Evolutionary conservation across 2,797 vertebrate genomes (phyloP).

Genomic region (Centroberyx gerrardi): DNA sequence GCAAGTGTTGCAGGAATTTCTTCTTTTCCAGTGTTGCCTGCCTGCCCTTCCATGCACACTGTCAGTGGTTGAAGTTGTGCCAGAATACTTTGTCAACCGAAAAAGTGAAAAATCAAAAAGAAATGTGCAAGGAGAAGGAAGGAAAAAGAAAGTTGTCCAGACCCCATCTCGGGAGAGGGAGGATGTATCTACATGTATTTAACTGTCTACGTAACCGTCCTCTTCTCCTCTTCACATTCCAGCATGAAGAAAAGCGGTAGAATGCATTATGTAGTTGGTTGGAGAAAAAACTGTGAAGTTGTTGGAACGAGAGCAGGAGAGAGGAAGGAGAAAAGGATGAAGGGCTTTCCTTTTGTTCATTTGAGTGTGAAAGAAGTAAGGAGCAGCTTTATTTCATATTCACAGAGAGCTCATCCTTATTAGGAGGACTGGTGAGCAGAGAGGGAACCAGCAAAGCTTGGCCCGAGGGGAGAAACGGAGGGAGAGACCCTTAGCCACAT

Average conservation of each 20-base stretch:
- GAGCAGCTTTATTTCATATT: constrained; percentile 71
- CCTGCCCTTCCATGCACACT: no score
- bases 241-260: constrained; percentile 21
- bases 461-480: constrained; percentile 49
- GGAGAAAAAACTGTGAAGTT: constrained; percentile 19
- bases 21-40: no score
- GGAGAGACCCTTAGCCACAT: constrained; percentile 38
- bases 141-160: background rate
- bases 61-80: no score
- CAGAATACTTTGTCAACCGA: background rate
- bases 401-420: constrained; percentile 66
- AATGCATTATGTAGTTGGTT: constrained; percentile 39
- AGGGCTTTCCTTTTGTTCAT: constrained; percentile 65
- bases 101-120: background rate
- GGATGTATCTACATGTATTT: constrained; percentile 6
- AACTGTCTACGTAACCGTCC: constrained; percentile 16
- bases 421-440: constrained; percentile 55
- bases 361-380: constrained; percentile 69
- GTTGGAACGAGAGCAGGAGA: constrained; percentile 37
- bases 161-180: background rate
- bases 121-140: constrained; percentile 1
- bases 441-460: constrained; percentile 60
- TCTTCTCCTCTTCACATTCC: constrained; percentile 10
- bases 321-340: constrained; percentile 42
- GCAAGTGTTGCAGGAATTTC: no score